Base-by-base conservation (phyloP, 1,140 invertebrate genomes). In the Plutomurus gul region DNA sequence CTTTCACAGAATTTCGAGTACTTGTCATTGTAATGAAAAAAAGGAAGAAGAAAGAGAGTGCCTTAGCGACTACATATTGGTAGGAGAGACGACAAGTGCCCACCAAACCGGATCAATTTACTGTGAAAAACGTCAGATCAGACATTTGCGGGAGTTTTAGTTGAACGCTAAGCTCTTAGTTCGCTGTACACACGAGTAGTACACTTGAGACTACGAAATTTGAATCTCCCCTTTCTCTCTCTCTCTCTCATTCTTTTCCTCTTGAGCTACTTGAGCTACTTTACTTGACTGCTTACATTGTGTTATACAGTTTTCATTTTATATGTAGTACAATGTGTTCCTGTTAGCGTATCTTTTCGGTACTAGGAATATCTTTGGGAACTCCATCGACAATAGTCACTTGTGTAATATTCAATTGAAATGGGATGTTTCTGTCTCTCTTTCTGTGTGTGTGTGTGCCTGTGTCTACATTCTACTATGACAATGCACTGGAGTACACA, bases 51-150 rank as follows among this genome's bases (percentile, higher is more conserved):
- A 16, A 18, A 20, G 25, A 39, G 18, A 72, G n/a, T 43, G 39
- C 11, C 39, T 43, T 43, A n/a, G 5, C 56, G 30, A 13, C 25
- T 33, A 16, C 18, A 33, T 33, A 33, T 4, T 16, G 36, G n/a
- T 47, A 56, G 8, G 10, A 65, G 27, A 40, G 36, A 65, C 22
- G 27, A 65, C 56, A 65, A 65, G 56, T 65, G 56, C 56, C 27
- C 13, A 65, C 56, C 30, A 65, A 65, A 65, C 56, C 56, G 56
- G 56, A 65, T 65, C 56, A 65, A 65, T 65, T 65, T 65, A 65
- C 56, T 11, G 56, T 65, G 25, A 65, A 27, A 65, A 65, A 65
- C 25, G 56, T 65, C 56, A 30, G 56, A 65, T 65, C 56, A 65
- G 56, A 65, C 56, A 65, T 65, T 65, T 65, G 56, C 56, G 56